Evolutionary conservation across 1,140 invertebrate species (phyloP), one percentile per base, ranked within the genome.

Genomic region (Plutomurus gul): DNA sequence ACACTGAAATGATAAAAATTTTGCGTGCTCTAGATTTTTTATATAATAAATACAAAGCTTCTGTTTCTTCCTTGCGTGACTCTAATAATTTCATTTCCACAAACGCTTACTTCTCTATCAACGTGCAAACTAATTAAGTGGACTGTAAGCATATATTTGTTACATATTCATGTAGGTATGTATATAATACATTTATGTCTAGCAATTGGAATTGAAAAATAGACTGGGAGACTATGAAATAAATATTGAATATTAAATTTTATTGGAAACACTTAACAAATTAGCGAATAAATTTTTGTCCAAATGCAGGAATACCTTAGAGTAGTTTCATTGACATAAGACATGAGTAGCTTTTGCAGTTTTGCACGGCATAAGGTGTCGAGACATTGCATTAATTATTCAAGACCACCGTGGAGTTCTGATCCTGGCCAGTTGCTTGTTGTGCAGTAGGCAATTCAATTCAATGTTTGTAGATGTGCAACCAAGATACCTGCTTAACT

Each of bases 341-440:
- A 75, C 73, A 75, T 75, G 40, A 47, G 18, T 46, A 30, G 30
- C n/a, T 75, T 43, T 47, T 75, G 40, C 73, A 49, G 39, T 75
- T 75, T 75, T 75, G 73, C 73, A 75, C 46, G 73, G 73, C 40
- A 75, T 40, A 75, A 75, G 73, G 73, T 75, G 73, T 75, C 73
- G 73, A 75, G 73, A 75, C 43, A 75, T 75, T 46, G 43, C 39
- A 46, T 75, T 75, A 75, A 75, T 75, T 75, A 75, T 75, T 75
- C 73, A 75, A 75, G 73, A 75, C 73, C 73, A 75, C 73, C 73
- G 33, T 75, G 73, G 43, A 49, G 46, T 33, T 47, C n/a, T 75
- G 56, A 65, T 65, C 56, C 56, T 65, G 27, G 25, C 27, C n/a
- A 65, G 27, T 65, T 65, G 56, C 56, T 27, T 65, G n/a, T 65